phyloP scores from a whole-genome alignment of 2,113 vertebrate species.

The Trinectes maculatus region DNA sequence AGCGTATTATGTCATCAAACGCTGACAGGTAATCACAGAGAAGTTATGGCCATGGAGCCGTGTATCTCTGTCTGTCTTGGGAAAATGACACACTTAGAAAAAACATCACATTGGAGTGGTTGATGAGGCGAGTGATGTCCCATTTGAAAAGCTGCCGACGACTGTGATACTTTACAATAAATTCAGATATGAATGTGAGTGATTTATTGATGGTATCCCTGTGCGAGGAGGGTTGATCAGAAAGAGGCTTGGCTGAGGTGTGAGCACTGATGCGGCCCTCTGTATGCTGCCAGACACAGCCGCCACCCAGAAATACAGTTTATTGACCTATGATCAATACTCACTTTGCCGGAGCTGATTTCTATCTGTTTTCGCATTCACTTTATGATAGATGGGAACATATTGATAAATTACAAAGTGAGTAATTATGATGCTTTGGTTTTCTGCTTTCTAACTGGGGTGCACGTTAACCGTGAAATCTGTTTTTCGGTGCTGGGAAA shows the following conservation, averaged over 20 bases:
- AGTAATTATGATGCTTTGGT: slow-evolving; percentile 45
- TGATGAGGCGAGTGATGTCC: background rate
- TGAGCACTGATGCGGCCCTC: slow-evolving; percentile 7
- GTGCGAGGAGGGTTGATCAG: slow-evolving; percentile 13
- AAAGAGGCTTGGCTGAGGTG: slow-evolving; percentile 1
- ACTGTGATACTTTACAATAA: background rate
- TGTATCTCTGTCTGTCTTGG: background rate
- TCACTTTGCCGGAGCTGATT: slow-evolving; percentile 43
- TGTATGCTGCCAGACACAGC: slow-evolving; percentile 25
- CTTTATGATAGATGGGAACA: slow-evolving; percentile 45
- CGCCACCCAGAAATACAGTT: slow-evolving; percentile 38
- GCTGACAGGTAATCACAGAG: slow-evolving; percentile 37
- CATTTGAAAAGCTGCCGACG: background rate
- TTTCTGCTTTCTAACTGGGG: slow-evolving; percentile 5
- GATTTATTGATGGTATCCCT: slow-evolving; percentile 2
- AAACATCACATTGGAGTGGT: background rate
- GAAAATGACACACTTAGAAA: background rate
- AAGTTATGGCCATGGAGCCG: background rate
- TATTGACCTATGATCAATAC: slow-evolving; percentile 66
- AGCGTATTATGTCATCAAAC: slow-evolving; percentile 43
- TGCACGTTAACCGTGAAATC: slow-evolving; percentile 3
- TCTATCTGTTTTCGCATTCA: slow-evolving; percentile 49
- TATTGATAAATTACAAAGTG: slow-evolving; percentile 50
- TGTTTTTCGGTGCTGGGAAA: background rate
- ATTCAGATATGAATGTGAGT: background rate